Percentiles rank a stretch among this genome's conserved stretches.
Evolutionary conservation across 92 coral and sea anemone genomes (phyloP).

Genomic region (Epizoanthus ramosus): DNA sequence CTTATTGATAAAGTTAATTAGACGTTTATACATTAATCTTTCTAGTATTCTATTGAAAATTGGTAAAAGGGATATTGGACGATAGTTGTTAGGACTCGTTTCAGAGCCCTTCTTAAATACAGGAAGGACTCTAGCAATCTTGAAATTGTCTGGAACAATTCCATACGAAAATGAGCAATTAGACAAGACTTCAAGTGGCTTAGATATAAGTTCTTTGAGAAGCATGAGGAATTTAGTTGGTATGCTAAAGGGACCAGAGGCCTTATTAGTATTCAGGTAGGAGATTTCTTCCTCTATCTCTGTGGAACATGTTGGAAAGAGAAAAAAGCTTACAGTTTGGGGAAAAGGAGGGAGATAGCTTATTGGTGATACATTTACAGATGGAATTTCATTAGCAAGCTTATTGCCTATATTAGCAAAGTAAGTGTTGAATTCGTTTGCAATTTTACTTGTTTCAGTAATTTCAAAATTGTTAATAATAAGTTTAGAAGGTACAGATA

Average conservation of each 20-base stretch:
- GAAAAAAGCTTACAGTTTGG: constrained; percentile 40
- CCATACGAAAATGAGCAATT: constrained; percentile 51
- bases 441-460: not conserved
- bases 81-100: constrained; percentile 43
- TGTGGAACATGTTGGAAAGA: constrained; percentile 41
- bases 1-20: not conserved
- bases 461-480: constrained; percentile 35
- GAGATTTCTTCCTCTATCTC: constrained; percentile 57
- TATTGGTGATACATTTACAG: not conserved
- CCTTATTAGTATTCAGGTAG: constrained; percentile 35
- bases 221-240: constrained; percentile 44
- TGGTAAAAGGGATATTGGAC: constrained; percentile 56
- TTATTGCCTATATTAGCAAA: constrained; percentile 33
- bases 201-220: constrained; percentile 42
- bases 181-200: constrained; percentile 51
- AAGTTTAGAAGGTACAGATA: constrained; percentile 27
- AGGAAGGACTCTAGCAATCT: too few species aligned
- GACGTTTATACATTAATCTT: too few species aligned
- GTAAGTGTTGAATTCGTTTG: constrained; percentile 28
- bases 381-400: constrained; percentile 1
- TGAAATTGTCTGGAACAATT: constrained; percentile 48
- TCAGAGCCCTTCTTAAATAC: too few species aligned
- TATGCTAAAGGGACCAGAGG: constrained; percentile 52
- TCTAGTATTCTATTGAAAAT: too few species aligned
- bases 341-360: constrained; percentile 3